phyloP scores from a whole-genome alignment of 1,140 invertebrate genomes.

The Orchestia grillus region DNA sequence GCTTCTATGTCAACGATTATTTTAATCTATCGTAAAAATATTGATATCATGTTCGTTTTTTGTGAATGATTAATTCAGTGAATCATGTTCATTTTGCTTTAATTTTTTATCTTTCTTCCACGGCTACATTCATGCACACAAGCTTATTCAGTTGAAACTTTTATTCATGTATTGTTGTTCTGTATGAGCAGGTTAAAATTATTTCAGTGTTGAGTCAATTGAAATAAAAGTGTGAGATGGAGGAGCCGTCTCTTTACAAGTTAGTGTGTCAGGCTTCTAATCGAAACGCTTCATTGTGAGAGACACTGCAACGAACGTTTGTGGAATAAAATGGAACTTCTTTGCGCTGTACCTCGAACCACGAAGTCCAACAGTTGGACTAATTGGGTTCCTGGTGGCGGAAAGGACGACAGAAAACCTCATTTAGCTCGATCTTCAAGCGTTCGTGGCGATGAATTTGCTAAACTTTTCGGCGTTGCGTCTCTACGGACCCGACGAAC shows the following conservation, averaged over 20 bases:
- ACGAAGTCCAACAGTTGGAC: slow-evolving; percentile 24
- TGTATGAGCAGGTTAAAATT: not conserved
- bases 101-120: not conserved
- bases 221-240: not conserved
- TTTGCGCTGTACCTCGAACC: slow-evolving; percentile 13
- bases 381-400: slow-evolving; percentile 13
- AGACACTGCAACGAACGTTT: not conserved
- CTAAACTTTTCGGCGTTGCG: slow-evolving; percentile 2
- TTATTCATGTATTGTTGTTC: not conserved
- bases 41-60: not conserved
- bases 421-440: not conserved
- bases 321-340: slow-evolving; percentile 33
- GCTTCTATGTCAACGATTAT: not conserved
- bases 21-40: not conserved
- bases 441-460: slow-evolving; percentile 35
- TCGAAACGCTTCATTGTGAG: not conserved
- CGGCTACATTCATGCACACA: not conserved
- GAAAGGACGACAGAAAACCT: slow-evolving; percentile 15
- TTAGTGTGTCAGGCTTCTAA: not conserved
- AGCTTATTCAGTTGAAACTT: not conserved
- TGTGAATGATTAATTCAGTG: not conserved
- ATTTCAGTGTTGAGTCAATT: not conserved
- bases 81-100: not conserved
- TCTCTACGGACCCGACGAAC: not conserved
- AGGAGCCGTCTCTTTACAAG: not conserved